A percentile compares a stretch with the other conserved stretches of the same genome.
phyloP scores from a whole-genome alignment of 2,888 invertebrate genomes.

The Cryptocephalus moraei region DNA sequence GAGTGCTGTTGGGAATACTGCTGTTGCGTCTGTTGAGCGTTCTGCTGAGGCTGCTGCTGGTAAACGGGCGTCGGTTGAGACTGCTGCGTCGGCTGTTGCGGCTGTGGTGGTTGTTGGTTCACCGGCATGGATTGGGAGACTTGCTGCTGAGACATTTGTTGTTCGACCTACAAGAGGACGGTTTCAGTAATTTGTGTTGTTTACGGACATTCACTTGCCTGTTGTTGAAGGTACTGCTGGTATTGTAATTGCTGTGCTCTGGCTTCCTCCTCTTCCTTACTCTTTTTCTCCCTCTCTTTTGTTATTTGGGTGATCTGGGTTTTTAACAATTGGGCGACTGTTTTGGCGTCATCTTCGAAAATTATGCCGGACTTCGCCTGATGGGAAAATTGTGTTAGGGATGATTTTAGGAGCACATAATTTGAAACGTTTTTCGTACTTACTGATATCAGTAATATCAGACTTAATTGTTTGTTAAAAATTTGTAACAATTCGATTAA shows the following conservation, averaged over 20 bases:
- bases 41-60: conserved; percentile 12
- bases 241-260: conserved; percentile 46
- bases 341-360: conserved; percentile 88
- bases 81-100: conserved; percentile 7
- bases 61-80: conserved; percentile 1
- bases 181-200: not conserved
- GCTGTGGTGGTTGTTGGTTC: conserved; percentile 29
- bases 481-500: conserved; percentile 13
- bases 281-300: conserved; percentile 48
- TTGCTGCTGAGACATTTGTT: conserved; percentile 30
- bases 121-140: not conserved
- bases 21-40: conserved; percentile 2
- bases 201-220: conserved; percentile 14
- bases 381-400: conserved; percentile 1
- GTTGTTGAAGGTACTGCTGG: conserved; percentile 46
- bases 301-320: conserved; percentile 71
- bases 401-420: too few relatives aligned
- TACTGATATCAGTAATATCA: conserved; percentile 12
- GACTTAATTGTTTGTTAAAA: conserved; percentile 12
- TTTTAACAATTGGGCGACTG: conserved; percentile 83
- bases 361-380: conserved; percentile 84
- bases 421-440: conserved; percentile 2
- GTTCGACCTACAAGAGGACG: conserved; percentile 35
- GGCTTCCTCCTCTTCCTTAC: conserved; percentile 36
- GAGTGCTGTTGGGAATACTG: conserved; percentile 10